Percentiles rank a stretch among this genome's conserved stretches.
Conservation (phyloP, 2,888 invertebrate genomes). For the Altica lythri region DNA sequence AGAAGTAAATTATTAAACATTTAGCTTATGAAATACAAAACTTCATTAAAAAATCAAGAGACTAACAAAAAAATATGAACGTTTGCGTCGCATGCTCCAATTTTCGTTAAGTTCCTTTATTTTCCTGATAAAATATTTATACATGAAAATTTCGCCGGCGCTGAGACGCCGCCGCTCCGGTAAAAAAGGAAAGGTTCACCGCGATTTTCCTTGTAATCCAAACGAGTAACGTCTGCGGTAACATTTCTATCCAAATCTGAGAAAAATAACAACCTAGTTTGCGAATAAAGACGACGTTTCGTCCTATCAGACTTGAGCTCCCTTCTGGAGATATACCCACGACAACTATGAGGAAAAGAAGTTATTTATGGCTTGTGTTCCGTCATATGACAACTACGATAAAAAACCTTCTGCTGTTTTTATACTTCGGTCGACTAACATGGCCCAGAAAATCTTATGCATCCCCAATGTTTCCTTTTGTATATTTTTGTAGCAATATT, state of each 20-base stretch:
- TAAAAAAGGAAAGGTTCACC: neutral
- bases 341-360: constrained; percentile 4
- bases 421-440: no score
- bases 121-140: neutral
- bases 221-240: constrained; percentile 10
- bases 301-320: constrained; percentile 12
- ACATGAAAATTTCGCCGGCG: neutral
- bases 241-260: constrained; percentile 21
- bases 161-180: neutral
- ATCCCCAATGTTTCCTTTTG: no score
- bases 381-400: constrained; percentile 10
- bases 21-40: no score
- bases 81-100: no score
- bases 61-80: no score
- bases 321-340: neutral
- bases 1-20: no score
- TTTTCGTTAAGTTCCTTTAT: no score
- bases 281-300: constrained; percentile 20
- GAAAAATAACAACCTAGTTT: constrained; percentile 16
- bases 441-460: no score
- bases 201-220: neutral
- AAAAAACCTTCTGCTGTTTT: constrained; percentile 12
- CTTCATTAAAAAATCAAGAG: no score
- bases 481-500: no score
- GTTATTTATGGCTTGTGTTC: constrained; percentile 13